Percentiles rank a stretch among this genome's conserved stretches.
Evolutionary conservation across 2,888 invertebrate species (phyloP).

Genomic region (Erebia epiphron): DNA sequence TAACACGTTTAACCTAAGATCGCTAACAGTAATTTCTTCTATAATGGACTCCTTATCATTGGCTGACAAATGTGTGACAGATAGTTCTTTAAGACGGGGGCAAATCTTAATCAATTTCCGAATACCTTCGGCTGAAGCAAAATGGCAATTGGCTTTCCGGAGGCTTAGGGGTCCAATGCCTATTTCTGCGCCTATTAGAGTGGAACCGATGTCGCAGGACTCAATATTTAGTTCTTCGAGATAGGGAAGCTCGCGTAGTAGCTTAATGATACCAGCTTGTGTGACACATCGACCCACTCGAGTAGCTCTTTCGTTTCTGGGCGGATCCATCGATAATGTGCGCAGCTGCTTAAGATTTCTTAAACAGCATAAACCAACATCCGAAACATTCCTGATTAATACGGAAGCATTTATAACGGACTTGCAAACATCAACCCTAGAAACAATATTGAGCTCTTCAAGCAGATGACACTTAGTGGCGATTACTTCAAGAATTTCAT

Average conservation of each 20-base stretch:
- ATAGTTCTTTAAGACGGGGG: constrained; percentile 69
- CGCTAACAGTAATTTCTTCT: constrained; percentile 66
- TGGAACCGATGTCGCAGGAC: constrained; percentile 78
- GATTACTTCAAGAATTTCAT: constrained; percentile 74
- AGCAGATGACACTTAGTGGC: constrained; percentile 65
- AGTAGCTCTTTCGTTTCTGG: constrained; percentile 69
- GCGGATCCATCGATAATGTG: constrained; percentile 74
- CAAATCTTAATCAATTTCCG: constrained; percentile 71
- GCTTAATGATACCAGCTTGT: constrained; percentile 70
- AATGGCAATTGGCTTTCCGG: constrained; percentile 74
- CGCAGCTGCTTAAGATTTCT: constrained; percentile 67
- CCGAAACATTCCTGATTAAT: constrained; percentile 74
- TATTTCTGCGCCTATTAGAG: constrained; percentile 63
- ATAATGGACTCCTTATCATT: constrained; percentile 73
- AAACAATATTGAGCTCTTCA: constrained; percentile 77
- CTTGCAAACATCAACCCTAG: constrained; percentile 74
- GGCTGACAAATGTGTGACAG: constrained; percentile 72
- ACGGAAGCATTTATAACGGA: constrained; percentile 77
- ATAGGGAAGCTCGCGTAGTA: constrained; percentile 67
- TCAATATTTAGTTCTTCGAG: constrained; percentile 75
- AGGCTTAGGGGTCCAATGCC: constrained; percentile 70
- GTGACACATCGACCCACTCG: constrained; percentile 74
- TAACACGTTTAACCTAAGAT: constrained; percentile 62
- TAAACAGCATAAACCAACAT: constrained; percentile 67
- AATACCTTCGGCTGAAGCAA: constrained; percentile 72